Evolutionary conservation across 2,797 vertebrate genomes (phyloP).

Genomic region (Clarias laeviceps): DNA sequence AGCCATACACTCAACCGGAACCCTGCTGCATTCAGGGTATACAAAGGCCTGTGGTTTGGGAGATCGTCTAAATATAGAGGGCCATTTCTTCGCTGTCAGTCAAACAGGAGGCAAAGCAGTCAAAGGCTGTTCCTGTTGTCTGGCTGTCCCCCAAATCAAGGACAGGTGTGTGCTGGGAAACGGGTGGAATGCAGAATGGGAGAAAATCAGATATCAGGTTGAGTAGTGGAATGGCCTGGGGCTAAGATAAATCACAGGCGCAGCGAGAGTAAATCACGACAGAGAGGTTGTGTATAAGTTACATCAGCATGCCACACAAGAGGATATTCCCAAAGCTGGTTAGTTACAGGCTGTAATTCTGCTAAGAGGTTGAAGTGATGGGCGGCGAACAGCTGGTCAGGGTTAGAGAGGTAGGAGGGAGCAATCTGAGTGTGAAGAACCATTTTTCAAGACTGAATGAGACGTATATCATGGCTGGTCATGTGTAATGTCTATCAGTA

Average conservation of each 20-base stretch:
- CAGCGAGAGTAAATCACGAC: constrained; percentile 21
- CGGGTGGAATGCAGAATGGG: not conserved
- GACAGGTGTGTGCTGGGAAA: constrained; percentile 39
- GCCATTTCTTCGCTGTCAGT: constrained; percentile 71
- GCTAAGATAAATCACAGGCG: constrained; percentile 14
- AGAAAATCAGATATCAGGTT: constrained; percentile 18
- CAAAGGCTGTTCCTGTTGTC: constrained; percentile 63
- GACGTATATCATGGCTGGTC: not conserved
- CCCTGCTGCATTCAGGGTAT: constrained; percentile 43
- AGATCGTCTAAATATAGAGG: constrained; percentile 75
- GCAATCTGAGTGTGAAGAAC: not conserved
- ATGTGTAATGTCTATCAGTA: not conserved
- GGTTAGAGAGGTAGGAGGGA: constrained; percentile 6
- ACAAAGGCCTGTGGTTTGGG: constrained; percentile 64
- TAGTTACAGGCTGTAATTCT: constrained; percentile 47
- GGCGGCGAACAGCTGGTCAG: constrained; percentile 28
- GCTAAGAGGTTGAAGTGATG: constrained; percentile 9
- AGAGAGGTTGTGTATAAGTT: constrained; percentile 8
- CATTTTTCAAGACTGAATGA: not conserved
- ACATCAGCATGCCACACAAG: constrained; percentile 33
- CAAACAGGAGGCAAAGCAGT: constrained; percentile 58
- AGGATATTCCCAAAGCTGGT: constrained; percentile 20
- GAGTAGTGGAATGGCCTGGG: not conserved
- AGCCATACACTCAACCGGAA: constrained; percentile 62
- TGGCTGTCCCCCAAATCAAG: constrained; percentile 59